phyloP scores from a whole-genome alignment of 2,113 vertebrate genomes.

The Halcyon malimbica region DNA sequence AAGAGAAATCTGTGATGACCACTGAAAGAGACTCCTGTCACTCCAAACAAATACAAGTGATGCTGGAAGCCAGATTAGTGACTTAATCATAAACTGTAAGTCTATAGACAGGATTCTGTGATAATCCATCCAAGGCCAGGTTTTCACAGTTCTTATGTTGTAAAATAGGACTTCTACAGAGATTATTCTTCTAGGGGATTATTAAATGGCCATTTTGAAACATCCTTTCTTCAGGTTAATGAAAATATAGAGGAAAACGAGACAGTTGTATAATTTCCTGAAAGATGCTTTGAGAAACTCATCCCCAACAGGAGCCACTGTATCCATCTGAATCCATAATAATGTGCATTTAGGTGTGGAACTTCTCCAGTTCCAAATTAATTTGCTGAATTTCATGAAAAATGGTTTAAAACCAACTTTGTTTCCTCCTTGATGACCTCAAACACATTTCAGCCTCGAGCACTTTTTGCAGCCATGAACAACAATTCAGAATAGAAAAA shows the following conservation, averaged over 20 bases:
- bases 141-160: constrained; percentile 41
- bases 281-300: constrained; percentile 22
- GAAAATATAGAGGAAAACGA: not conserved
- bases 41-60: constrained; percentile 59
- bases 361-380: constrained; percentile 42
- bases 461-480: constrained; percentile 38
- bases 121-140: constrained; percentile 44
- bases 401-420: not conserved
- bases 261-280: constrained; percentile 15
- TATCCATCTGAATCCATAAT: constrained; percentile 27
- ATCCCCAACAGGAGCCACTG: not conserved
- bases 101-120: constrained; percentile 27
- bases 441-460: constrained; percentile 14
- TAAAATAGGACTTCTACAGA: constrained; percentile 34
- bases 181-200: constrained; percentile 39
- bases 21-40: constrained; percentile 57
- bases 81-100: constrained; percentile 52
- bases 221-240: not conserved
- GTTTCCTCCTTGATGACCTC: constrained; percentile 22
- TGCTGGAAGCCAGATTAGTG: constrained; percentile 60
- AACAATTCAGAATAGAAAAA: constrained; percentile 38
- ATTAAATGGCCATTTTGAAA: constrained; percentile 36
- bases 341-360: constrained; percentile 10
- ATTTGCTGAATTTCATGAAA: constrained; percentile 12
- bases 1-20: constrained; percentile 37